Percentiles rank a stretch among this genome's conserved stretches.
Conservation (phyloP, 2,113 vertebrate genomes). For the Nettapus auritus region DNA sequence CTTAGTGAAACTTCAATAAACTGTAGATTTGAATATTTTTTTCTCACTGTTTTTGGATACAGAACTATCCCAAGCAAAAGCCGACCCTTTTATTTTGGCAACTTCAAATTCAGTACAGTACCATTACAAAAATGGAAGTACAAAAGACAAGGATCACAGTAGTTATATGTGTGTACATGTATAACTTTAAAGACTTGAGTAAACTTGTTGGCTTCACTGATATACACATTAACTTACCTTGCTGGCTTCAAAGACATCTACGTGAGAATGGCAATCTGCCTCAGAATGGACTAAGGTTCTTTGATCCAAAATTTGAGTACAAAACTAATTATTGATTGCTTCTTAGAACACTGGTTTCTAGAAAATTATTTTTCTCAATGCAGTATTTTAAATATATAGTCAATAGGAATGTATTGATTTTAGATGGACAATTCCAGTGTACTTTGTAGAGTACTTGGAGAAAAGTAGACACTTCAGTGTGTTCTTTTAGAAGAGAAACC, state of each 20-base stretch:
- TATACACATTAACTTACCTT: background rate
- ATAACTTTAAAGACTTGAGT: slow-evolving; percentile 15
- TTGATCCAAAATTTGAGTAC: background rate
- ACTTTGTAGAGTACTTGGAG: background rate
- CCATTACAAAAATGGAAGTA: slow-evolving; percentile 19
- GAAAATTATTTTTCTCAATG: background rate
- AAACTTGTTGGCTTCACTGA: background rate
- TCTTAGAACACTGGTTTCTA: background rate
- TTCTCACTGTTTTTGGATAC: background rate
- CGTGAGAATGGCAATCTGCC: background rate
- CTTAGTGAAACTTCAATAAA: background rate
- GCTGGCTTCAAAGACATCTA: slow-evolving; percentile 37
- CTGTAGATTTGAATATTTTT: background rate
- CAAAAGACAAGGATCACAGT: background rate
- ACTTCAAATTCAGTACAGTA: background rate
- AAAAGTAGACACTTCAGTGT: background rate
- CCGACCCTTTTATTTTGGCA: background rate
- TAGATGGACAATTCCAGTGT: background rate
- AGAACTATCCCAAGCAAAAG: background rate
- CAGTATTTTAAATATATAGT: background rate
- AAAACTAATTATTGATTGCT: background rate
- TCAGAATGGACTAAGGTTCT: background rate
- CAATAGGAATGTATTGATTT: background rate
- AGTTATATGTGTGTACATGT: background rate
- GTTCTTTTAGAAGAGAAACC: background rate